Evolutionary conservation across 2,113 vertebrate species (phyloP), one percentile per base, ranked within the genome.

Genomic region (Prionailurus viverrinus): DNA sequence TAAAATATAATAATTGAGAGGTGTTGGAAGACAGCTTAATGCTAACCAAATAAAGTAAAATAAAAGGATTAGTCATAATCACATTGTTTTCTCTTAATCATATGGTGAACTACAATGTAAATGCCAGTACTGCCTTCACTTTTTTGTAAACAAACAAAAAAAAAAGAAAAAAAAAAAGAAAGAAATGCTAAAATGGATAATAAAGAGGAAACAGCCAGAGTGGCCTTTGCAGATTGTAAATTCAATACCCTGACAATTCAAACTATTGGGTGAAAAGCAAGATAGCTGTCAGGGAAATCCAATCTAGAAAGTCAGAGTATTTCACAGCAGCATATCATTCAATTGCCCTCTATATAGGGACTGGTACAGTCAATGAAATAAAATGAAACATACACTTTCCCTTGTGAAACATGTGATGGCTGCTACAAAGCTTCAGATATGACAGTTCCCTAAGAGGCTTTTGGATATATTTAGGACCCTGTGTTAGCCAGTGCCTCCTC

Each of bases 201-300:
- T 48, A 95, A 86, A 90, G 58, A 33, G 23, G 45, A 66, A 78
- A 80, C 83, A 93, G 25, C 55, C 97, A 96, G 71, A 41, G 8
- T 15, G 10, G 51, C 7, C 83, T 71, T 78, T 63, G 61, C 84
- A 82, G 25, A 90, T 97, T 97, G 97, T 96, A 68, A 98, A 97
- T 97, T 97, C 53, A 87, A 18, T 73, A 94, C 55, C 78, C 83
- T 68, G 71, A 95, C 31, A 96, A 95, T 87, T 97, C 7, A 96
- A 92, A 91, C 92, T 73, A 80, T 68, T 91, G n/a, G 58, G 45
- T 96, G 85, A 97, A 97, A 86, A 87, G 15, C 91, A 94, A 90
- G 89, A 97, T 63, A 87, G 68, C 53, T 98, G 80, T 95, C 97
- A 98, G 91, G 97, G 74, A 96, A 98, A 98, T 98, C 73, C 71